Evolutionary conservation across 2,888 invertebrate species (phyloP).

Genomic region (Drosophila conformis): DNA sequence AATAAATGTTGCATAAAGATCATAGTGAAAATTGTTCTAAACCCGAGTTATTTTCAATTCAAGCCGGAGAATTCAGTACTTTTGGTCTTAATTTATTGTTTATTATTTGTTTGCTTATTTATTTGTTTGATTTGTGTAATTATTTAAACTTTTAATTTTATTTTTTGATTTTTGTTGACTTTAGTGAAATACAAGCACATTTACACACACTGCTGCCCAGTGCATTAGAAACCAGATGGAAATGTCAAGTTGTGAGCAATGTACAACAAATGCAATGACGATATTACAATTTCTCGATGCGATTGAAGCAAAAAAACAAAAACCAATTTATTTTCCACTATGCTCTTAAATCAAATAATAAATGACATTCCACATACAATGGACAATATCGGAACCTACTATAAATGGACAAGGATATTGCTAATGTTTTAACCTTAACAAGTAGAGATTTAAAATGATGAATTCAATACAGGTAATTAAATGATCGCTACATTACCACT

Average conservation of each 20-base stretch:
- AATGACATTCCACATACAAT: background rate
- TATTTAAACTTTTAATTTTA: slow-evolving; percentile 17
- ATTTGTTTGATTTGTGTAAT: slow-evolving; percentile 11
- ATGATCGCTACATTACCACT: background rate
- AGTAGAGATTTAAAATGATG: background rate
- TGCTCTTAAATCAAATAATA: slow-evolving; percentile 1
- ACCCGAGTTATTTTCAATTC: background rate
- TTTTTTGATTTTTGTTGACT: slow-evolving; percentile 27
- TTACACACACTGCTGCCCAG: slow-evolving; percentile 5
- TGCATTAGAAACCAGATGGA: slow-evolving; percentile 8
- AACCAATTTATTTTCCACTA: background rate
- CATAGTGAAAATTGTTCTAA: background rate
- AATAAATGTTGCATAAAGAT: background rate
- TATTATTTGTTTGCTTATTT: slow-evolving; percentile 6
- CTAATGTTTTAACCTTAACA: background rate
- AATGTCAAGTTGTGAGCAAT: slow-evolving; percentile 6
- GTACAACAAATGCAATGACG: slow-evolving; percentile 2
- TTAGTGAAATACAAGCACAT: slow-evolving; percentile 28
- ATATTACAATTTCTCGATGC: background rate
- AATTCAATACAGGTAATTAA: slow-evolving; percentile 27
- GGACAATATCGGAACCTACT: background rate
- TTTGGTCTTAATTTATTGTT: background rate
- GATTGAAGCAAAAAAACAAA: background rate
- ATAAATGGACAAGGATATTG: slow-evolving; percentile 4
- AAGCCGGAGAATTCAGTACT: background rate